phyloP scores from a whole-genome alignment of 1,140 invertebrate species.

The Trichomalopsis sarcophagae region DNA sequence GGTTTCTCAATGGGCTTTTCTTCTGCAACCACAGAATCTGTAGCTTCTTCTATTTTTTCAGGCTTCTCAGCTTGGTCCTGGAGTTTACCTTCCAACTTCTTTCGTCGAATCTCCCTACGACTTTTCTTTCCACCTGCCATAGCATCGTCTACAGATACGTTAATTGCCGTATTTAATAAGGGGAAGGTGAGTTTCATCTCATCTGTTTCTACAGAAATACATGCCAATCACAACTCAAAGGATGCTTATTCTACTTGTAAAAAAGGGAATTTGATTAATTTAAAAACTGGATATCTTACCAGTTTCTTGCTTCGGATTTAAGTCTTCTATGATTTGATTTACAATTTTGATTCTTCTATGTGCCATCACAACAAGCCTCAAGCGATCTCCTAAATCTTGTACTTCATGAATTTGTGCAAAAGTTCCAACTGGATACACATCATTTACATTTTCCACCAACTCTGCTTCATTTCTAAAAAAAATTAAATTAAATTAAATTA shows the following conservation, averaged over 20 bases:
- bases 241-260: not conserved
- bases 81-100: conserved; percentile 57
- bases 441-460: conserved; percentile 88
- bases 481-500: conserved; percentile 6
- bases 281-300: conserved; percentile 56
- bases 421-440: conserved; percentile 94
- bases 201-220: conserved; percentile 64
- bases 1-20: conserved; percentile 49
- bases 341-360: conserved; percentile 91
- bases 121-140: conserved; percentile 59
- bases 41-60: conserved; percentile 53
- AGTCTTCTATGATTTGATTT: conserved; percentile 84
- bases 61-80: conserved; percentile 54
- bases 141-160: conserved; percentile 75
- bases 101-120: conserved; percentile 62
- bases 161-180: conserved; percentile 81
- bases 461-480: conserved; percentile 86
- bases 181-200: conserved; percentile 77
- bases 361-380: conserved; percentile 95
- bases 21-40: conserved; percentile 19
- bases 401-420: conserved; percentile 99
- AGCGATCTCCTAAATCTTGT: conserved; percentile 94
- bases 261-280: not conserved
- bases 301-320: conserved; percentile 74
- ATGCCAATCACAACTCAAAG: conserved; percentile 22